Base-by-base conservation (phyloP, 2,113 vertebrate species). In the Dasyprocta punctata region DNA sequence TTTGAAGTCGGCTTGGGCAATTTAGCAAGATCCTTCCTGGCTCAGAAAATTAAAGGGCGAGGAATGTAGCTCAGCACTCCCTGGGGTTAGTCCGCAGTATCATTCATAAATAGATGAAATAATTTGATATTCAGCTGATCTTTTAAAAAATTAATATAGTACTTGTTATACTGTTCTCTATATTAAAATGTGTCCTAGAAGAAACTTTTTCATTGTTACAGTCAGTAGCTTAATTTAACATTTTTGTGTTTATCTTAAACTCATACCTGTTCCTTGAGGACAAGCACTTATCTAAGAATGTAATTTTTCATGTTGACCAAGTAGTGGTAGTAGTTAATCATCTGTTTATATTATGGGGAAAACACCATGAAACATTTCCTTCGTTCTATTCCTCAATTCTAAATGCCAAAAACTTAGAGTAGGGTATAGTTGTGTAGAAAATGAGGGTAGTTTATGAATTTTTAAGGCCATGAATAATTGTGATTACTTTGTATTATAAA, bases 371-470 rank as follows among this genome's bases (percentile, higher is more conserved):
- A 93, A 78, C 24, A 90, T 93, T 80, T 95, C 30, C 41, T 86
- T 93, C 95, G 58, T 89, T 96, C 47, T 91, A 22, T 83, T 91
- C 93, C 71, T 90, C 61, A 94, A 22, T 91, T 94, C 71, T 90
- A 54, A 94, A 22, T 33, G 24, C 83, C 88, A 67, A 91, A 95
- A 95, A 93, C 36, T 90, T 92, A 58, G 54, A 78, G 17, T 95
- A 80, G 90, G 7, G 9, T 94, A 88, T 60, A 69, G 38, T 71
- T 91, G 91, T 60, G 73, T 56, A 81, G 80, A 90, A 90, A 94
- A 84, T 80, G 47, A 75, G 83, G 28, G n/a, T 61, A 67, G 88
- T 71, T 92, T 90, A 36, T 93, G 26, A 52, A 81, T 78, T 9
- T 83, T 89, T 92, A 83, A 93, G 22, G 44, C 80, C n/a, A 84